phyloP scores from a whole-genome alignment of 1,140 invertebrate genomes.

The Augochlora pura region DNA sequence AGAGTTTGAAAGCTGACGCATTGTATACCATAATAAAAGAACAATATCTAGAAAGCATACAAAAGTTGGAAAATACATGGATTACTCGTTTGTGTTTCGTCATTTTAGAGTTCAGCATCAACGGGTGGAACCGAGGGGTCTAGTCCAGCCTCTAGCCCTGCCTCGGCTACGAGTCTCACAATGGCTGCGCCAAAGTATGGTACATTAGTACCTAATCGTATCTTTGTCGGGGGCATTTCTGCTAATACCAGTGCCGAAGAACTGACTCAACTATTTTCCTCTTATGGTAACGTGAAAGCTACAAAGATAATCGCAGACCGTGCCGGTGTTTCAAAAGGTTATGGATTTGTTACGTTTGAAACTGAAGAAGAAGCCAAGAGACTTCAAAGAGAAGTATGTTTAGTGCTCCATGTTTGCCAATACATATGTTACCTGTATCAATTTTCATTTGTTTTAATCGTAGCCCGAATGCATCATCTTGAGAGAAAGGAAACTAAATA shows the following conservation, averaged over 20 bases:
- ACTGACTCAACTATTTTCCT: slow-evolving; percentile 89
- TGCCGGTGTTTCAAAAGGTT: slow-evolving; percentile 96
- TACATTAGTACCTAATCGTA: slow-evolving; percentile 93
- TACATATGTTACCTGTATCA: neutral
- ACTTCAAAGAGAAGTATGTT: slow-evolving; percentile 83
- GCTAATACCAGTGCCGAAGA: slow-evolving; percentile 92
- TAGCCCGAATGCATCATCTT: slow-evolving; percentile 88
- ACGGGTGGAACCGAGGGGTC: slow-evolving; percentile 78
- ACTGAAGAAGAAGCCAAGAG: slow-evolving; percentile 93
- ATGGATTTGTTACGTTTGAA: slow-evolving; percentile 97
- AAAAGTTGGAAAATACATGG: too few relatives aligned
- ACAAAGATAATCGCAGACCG: slow-evolving; percentile 97
- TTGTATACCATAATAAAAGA: too few relatives aligned
- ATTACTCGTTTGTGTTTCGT: slow-evolving; percentile 21
- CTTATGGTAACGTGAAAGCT: slow-evolving; percentile 94
- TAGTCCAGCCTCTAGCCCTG: slow-evolving; percentile 79
- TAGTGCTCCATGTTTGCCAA: neutral
- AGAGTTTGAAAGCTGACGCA: too few relatives aligned
- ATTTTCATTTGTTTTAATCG: slow-evolving; percentile 58
- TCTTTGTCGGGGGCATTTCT: slow-evolving; percentile 97
- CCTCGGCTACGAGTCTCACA: slow-evolving; percentile 76
- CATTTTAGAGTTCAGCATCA: slow-evolving; percentile 76
- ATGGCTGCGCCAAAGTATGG: slow-evolving; percentile 87
- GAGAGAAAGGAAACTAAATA: slow-evolving; percentile 91
- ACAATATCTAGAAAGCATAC: too few relatives aligned